Conservation (phyloP, 2,888 invertebrate species). For the Agonum fuliginosum region DNA sequence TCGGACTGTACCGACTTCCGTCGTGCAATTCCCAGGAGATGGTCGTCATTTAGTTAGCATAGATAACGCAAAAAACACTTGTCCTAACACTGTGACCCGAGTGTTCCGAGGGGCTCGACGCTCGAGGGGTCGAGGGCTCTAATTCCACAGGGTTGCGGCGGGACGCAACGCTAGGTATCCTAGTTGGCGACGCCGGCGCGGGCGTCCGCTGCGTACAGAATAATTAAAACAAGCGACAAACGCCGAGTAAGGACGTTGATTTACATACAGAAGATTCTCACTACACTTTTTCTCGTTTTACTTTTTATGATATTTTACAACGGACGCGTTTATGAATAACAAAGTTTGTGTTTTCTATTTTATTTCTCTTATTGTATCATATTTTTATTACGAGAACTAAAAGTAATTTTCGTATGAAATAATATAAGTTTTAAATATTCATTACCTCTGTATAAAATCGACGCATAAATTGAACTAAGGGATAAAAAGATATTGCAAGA, state of each 20-base stretch:
- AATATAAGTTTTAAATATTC: too few relatives aligned
- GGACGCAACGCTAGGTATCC: neutral
- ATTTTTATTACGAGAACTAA: too few relatives aligned
- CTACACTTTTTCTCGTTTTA: conserved; percentile 33
- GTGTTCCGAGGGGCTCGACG: conserved; percentile 10
- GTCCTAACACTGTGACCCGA: conserved; percentile 70
- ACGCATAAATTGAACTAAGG: too few relatives aligned
- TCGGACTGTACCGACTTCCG: conserved; percentile 64
- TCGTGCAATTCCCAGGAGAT: conserved; percentile 67
- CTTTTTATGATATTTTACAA: conserved; percentile 18
- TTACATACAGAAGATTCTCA: conserved; percentile 52
- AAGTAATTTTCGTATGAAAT: too few relatives aligned
- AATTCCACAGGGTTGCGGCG: conserved; percentile 65
- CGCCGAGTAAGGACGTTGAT: conserved; percentile 62
- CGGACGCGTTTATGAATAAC: conserved; percentile 20
- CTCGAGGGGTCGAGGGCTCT: conserved; percentile 64
- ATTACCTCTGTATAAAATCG: too few relatives aligned
- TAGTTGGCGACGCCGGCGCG: neutral
- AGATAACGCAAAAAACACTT: conserved; percentile 72
- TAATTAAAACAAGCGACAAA: conserved; percentile 69
- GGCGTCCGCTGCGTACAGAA: conserved; percentile 62
- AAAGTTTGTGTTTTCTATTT: conserved; percentile 16
- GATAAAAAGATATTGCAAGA: too few relatives aligned
- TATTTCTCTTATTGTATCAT: too few relatives aligned
- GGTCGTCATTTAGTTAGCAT: conserved; percentile 67